Conservation (phyloP, 2,797 vertebrate genomes). For the Sus cebifrons region DNA sequence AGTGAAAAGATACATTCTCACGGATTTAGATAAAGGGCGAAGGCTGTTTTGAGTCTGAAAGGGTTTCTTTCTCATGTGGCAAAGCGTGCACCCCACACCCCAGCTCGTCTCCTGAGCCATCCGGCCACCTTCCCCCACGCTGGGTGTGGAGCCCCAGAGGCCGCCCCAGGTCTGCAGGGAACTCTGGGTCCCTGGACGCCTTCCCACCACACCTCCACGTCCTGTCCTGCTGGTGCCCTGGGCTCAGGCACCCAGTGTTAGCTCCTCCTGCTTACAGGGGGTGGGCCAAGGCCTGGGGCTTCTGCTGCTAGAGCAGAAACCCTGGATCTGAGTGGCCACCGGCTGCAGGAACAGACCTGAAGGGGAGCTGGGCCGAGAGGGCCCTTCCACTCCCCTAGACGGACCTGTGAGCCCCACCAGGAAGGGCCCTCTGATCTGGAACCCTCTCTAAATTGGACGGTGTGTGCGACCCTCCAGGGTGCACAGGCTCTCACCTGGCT, state of each 20-base stretch:
- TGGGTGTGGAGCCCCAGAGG: not conserved
- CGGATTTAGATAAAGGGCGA: not conserved
- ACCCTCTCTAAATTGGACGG: not conserved
- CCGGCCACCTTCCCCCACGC: not conserved
- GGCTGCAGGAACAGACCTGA: not conserved
- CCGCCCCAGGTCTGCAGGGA: too few relatives aligned
- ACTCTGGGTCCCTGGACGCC: not conserved
- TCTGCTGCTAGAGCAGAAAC: not conserved
- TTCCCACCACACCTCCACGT: not conserved
- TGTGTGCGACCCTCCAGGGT: too few relatives aligned
- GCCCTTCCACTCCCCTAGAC: too few relatives aligned
- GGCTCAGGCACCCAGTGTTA: fast-evolving
- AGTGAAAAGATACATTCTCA: not conserved
- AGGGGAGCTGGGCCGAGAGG: fast-evolving
- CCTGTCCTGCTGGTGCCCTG: not conserved
- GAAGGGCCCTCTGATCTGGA: too few relatives aligned
- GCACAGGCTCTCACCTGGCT: not conserved
- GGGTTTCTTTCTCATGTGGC: not conserved
- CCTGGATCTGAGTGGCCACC: not conserved
- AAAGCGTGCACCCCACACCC: too few relatives aligned
- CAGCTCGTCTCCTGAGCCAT: not conserved
- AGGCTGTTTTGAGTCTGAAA: too few relatives aligned
- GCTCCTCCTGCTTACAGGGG: not conserved
- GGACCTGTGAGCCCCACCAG: not conserved
- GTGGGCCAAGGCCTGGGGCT: too few relatives aligned